These are phyloP conservation scores for Theocolax elegans DNA, from an alignment of 1,140 invertebrate species.

Conservation along the genomic window DNA sequence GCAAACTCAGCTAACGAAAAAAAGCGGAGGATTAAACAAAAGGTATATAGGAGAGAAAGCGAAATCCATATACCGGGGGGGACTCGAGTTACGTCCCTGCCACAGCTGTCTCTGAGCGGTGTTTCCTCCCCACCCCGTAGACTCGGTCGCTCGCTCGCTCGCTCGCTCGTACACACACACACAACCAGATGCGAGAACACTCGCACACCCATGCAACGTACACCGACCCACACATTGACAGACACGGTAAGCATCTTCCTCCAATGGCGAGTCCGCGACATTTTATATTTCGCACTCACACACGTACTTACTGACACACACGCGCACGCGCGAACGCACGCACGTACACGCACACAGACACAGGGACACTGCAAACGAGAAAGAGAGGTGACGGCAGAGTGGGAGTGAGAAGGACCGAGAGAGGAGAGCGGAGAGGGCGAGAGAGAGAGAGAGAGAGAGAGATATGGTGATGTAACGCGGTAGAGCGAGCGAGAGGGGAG, in stretches of 20 bases:
- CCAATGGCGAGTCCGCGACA: slow-evolving; percentile 53
- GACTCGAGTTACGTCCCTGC: slow-evolving; percentile 55
- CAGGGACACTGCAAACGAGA: background rate
- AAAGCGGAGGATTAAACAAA: background rate
- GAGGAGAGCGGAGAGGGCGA: background rate
- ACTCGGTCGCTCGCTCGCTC: background rate
- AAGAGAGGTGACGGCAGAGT: background rate
- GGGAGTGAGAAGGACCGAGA: background rate
- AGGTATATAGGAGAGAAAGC: slow-evolving; percentile 4
- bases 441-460: background rate
- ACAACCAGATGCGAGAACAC: slow-evolving; percentile 9
- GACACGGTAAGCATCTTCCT: slow-evolving; percentile 51
- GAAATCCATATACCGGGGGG: slow-evolving; percentile 32
- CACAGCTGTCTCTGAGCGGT: slow-evolving; percentile 66
- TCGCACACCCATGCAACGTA: background rate
- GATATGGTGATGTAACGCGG: too few species aligned
- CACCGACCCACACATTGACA: background rate
- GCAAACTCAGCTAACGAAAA: background rate
- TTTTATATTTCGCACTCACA: slow-evolving; percentile 36
- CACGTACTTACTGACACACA: background rate
- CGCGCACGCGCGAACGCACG: background rate
- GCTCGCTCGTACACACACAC: background rate
- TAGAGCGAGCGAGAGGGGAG: too few species aligned
- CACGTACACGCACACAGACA: background rate
- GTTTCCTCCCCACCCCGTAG: slow-evolving; percentile 58